Percentiles rank a stretch among this genome's conserved stretches.
Conservation (phyloP, 2,113 vertebrate genomes). For the Lichenostomus cassidix region DNA sequence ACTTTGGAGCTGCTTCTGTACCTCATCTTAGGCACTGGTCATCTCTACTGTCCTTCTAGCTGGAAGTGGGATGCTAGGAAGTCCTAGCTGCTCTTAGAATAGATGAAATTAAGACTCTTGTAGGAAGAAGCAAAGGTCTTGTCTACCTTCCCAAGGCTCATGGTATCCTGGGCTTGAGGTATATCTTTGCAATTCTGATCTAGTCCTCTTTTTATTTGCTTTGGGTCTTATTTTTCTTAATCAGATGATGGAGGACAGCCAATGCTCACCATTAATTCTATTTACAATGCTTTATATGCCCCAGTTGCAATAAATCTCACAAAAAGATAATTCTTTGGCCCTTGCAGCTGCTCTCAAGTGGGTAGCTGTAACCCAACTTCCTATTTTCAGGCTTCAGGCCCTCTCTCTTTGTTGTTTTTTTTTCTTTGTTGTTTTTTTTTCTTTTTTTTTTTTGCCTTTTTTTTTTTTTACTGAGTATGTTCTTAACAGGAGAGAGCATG, state of each 20-base stretch:
- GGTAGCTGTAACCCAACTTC: neutral
- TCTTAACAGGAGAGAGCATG: neutral
- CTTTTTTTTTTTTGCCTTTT: no score
- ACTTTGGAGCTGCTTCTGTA: neutral
- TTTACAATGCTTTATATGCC: neutral
- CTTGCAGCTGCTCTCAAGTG: neutral
- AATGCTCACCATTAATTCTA: neutral
- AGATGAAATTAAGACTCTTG: neutral
- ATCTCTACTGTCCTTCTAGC: neutral
- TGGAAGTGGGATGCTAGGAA: neutral
- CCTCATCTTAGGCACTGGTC: neutral
- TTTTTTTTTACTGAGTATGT: neutral
- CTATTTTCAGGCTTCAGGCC: neutral
- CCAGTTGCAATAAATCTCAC: neutral
- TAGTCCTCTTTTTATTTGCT: neutral
- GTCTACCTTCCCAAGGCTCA: neutral
- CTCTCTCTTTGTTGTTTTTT: fast-evolving
- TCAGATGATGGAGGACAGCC: neutral
- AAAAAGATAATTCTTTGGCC: neutral
- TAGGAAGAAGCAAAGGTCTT: neutral
- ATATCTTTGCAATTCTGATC: neutral
- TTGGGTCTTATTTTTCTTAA: neutral
- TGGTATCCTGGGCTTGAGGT: neutral
- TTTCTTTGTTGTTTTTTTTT: no score
- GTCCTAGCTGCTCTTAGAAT: neutral